Evolutionary conservation across 2,888 invertebrate species (phyloP), one percentile per base, ranked within the genome.

Genomic region (Anoplius nigerrimus): DNA sequence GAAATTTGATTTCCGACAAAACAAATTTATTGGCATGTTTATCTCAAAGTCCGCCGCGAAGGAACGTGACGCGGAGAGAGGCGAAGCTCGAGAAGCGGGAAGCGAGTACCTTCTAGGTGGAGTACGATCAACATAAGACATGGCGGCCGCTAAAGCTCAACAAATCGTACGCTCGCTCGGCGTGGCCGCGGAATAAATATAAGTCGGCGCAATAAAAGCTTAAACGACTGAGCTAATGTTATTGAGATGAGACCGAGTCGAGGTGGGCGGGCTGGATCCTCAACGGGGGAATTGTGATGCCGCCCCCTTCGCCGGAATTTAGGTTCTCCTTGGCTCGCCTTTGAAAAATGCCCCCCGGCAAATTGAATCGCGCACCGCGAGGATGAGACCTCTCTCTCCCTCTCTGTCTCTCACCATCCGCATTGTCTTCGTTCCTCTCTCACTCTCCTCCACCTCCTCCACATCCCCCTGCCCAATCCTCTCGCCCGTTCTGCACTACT

Each of bases 141-240:
- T 53, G 18, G 45, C 42, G 54, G 27, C 5, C 51, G 60, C 24
- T 16, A 67, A 46, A 60, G 54, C 48, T 20, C 51, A 52, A 71
- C 73, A 59, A 73, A 74, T 77, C 58, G 63, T 53, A 20, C 58
- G 42, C 52, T 22, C 3, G 62, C 42, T 8, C 45, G 57, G 53
- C 55, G 42, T 66, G 21, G 66, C 56, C 48, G 48, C 43, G 51
- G 74, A 72, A 82, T 82, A 79, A 82, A 84, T 71, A 73, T 62
- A 73, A 82, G 72, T 73, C 66, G 59, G 70, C 68, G 79, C 79
- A 84, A 82, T 83, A 84, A 85, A 86, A 84, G 83, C 80, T 82
- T 80, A 81, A 85, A 84, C 83, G 84, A 83, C 83, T 80, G 66
- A 78, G 83, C 83, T 85, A 85, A 87, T 85, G 86, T 84, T 87